Conservation (phyloP, 2,113 vertebrate species). For the human region GRCh38 chr1:150483501-150484000, state of each 20-base stretch:
- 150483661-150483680: not conserved
- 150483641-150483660: not conserved
- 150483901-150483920: no score
- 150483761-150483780: no score
- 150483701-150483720: not conserved
- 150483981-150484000: no score
- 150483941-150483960: no score
- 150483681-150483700: not conserved
- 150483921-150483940: no score
- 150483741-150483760: not conserved
- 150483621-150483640: not conserved
- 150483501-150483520: not conserved
- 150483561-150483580: not conserved
- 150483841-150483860: no score
- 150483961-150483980: no score
- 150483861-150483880: no score
- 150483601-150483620: not conserved
- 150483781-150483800: no score
- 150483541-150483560: not conserved
- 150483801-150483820: no score
- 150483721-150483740: not conserved
- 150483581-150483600: not conserved
- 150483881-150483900: no score
- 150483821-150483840: no score
- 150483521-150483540: not conserved